These are phyloP conservation scores for Mus minutoides DNA, from an alignment of 2,797 vertebrate genomes.

Conservation along the genomic window DNA sequence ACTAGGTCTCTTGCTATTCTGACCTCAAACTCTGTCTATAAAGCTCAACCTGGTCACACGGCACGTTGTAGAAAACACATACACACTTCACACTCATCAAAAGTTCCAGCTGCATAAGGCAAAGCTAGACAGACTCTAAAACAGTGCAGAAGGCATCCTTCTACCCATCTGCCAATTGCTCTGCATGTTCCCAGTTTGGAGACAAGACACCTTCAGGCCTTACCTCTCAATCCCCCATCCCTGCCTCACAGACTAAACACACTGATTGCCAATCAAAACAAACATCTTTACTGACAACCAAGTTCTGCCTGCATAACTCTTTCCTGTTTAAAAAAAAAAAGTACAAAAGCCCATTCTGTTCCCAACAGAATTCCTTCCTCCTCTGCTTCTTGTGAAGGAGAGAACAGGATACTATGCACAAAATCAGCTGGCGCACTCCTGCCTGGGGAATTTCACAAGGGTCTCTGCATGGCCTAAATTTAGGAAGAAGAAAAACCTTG, in stretches of 20 bases:
- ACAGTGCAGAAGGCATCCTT: background rate
- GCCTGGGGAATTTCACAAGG: conserved; percentile 13
- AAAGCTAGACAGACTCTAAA: conserved; percentile 6
- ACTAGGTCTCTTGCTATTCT: background rate
- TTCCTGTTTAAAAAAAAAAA: conserved; percentile 58
- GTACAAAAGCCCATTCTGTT: conserved; percentile 72
- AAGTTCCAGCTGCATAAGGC: background rate
- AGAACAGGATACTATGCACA: background rate
- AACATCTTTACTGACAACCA: conserved; percentile 68
- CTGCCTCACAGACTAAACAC: conserved; percentile 79
- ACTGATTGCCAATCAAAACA: conserved; percentile 79
- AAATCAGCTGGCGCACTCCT: conserved; percentile 44
- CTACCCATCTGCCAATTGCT: background rate
- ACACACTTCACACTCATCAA: conserved; percentile 3
- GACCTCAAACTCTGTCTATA: background rate
- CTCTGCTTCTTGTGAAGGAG: background rate
- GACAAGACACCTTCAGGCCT: conserved; percentile 28
- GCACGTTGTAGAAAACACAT: background rate
- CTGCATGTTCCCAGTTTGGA: background rate
- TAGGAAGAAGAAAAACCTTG: conserved; percentile 53
- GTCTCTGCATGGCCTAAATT: background rate
- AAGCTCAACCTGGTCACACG: background rate
- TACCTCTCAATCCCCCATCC: background rate
- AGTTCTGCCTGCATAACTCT: conserved; percentile 71
- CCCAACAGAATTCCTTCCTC: conserved; percentile 63